phyloP scores from a whole-genome alignment of 53 echinoderm and acorn worm genomes.

The Arbacia lixula region DNA sequence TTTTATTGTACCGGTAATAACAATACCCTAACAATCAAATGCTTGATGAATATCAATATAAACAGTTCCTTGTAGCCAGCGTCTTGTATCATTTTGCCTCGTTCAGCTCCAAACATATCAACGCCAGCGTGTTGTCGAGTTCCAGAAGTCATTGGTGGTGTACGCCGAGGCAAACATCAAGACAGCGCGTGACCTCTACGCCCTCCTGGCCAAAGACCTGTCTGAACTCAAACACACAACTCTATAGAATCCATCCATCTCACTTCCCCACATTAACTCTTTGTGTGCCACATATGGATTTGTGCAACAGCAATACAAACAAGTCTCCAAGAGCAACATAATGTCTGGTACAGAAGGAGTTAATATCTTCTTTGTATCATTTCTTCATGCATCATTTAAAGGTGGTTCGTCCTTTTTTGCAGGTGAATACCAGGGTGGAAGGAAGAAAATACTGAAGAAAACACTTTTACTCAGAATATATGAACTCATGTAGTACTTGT shows the following conservation, averaged over 20 bases:
- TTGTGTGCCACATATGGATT: no score
- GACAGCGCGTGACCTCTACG: conserved; percentile 87
- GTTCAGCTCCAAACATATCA: conserved; percentile 83
- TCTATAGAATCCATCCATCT: conserved; percentile 54
- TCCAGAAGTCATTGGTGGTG: conserved; percentile 91
- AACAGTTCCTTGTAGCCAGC: no score
- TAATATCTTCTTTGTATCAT: no score
- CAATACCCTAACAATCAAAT: no score
- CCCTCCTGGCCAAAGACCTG: conserved; percentile 92
- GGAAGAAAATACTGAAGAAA: no score
- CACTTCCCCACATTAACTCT: neutral
- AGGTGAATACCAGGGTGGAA: no score
- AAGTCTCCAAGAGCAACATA: conserved; percentile 69
- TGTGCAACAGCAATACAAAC: neutral
- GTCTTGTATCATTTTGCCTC: neutral
- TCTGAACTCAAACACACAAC: conserved; percentile 83
- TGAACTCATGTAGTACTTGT: no score
- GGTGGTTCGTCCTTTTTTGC: neutral
- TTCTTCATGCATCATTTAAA: neutral
- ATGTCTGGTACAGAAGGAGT: conserved; percentile 49
- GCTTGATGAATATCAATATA: no score
- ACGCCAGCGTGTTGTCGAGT: conserved; percentile 82
- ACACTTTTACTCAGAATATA: no score
- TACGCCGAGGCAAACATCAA: conserved; percentile 98
- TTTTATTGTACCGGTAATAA: no score